Conservation (phyloP, 2,888 invertebrate species). For the Bombylius discolor region DNA sequence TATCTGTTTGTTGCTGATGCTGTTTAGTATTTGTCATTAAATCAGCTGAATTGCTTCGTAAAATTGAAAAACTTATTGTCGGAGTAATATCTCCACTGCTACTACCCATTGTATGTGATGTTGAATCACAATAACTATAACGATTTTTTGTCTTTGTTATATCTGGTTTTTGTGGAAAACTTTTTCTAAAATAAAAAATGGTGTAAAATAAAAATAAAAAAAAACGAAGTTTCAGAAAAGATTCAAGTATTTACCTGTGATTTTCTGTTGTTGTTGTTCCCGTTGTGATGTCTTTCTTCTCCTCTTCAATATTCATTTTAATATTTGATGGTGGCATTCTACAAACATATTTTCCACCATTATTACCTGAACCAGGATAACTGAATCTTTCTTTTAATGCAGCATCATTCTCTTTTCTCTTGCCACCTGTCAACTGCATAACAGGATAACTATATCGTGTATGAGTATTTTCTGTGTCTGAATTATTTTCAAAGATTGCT, state of each 20-base stretch:
- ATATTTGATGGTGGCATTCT: conserved; percentile 15
- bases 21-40: conserved; percentile 15
- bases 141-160: conserved; percentile 23
- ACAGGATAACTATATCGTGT: conserved; percentile 34
- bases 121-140: conserved; percentile 24
- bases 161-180: conserved; percentile 13
- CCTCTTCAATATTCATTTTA: conserved; percentile 17
- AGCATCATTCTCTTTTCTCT: conserved; percentile 27
- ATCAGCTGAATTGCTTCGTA: conserved; percentile 23
- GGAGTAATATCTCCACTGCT: background rate
- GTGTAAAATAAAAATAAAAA: background rate
- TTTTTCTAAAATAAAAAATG: conserved; percentile 2
- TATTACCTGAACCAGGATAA: conserved; percentile 28
- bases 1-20: conserved; percentile 15
- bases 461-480: conserved; percentile 11
- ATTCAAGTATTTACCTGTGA: background rate
- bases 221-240: background rate
- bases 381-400: conserved; percentile 33
- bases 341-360: conserved; percentile 17
- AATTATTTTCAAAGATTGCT: conserved; percentile 14
- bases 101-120: conserved; percentile 10
- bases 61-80: conserved; percentile 17
- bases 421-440: conserved; percentile 28
- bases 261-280: background rate
- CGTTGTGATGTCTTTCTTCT: conserved; percentile 10